Conservation (phyloP, 2,797 vertebrate genomes). For the Pteropus rufus region DNA sequence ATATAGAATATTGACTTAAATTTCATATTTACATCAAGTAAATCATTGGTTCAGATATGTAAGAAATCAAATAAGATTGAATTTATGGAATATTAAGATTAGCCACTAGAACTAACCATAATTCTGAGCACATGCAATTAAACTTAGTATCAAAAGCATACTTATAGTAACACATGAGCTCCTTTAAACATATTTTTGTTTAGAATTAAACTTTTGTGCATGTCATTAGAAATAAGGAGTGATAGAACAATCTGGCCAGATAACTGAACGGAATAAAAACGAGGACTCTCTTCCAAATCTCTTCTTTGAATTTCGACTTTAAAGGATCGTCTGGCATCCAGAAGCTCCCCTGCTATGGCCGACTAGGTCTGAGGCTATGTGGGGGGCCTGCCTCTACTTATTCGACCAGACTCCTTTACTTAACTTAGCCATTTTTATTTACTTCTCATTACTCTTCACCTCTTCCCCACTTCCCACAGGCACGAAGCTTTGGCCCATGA, state of each 20-base stretch:
- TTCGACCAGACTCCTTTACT: background rate
- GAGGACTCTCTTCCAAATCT: background rate
- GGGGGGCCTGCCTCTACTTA: background rate
- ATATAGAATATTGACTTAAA: background rate
- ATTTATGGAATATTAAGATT: background rate
- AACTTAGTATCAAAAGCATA: background rate
- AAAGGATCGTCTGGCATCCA: background rate
- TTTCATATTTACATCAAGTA: background rate
- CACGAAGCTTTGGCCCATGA: background rate
- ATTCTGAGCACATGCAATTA: background rate
- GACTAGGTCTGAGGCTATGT: background rate
- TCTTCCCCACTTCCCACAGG: background rate
- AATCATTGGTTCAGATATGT: background rate
- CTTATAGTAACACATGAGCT: background rate
- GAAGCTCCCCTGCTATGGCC: background rate
- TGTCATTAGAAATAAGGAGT: background rate
- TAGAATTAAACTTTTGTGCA: background rate
- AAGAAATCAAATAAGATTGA: slow-evolving; percentile 5
- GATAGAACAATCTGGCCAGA: background rate
- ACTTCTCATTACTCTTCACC: background rate
- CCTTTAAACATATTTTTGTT: background rate
- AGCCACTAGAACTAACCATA: background rate
- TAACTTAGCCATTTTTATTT: background rate
- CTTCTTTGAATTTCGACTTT: background rate
- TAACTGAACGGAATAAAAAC: background rate